Base-by-base conservation (phyloP, 2,797 vertebrate species). In the Fistularia tabacaria region DNA sequence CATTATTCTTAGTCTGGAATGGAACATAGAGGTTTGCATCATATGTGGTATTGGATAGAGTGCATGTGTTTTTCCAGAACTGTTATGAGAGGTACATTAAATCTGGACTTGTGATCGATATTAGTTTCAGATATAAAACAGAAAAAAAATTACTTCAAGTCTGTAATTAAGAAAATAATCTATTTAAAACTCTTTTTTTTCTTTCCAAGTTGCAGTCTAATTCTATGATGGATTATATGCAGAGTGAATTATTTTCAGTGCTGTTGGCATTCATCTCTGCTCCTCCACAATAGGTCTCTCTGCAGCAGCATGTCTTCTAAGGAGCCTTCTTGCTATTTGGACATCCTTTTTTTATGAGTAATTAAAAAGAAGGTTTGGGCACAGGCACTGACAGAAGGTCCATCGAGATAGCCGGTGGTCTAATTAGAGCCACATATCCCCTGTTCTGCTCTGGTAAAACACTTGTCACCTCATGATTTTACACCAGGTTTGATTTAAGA, bases 361-460 rank as follows among this genome's bases (percentile, higher is more conserved):
- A 87, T 87, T 87, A 85, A 85, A 84, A 71, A 60, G 57, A 82
- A 46, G 48, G 68, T 80, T 70, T 74, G 75, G 62, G 76, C 64
- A 11, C 41, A 55, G 50, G 60, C 71, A 56, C 74, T 82, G 79
- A 87, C 82, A 82, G 80, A 66, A 74, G 81, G 82, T 74, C 82
- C 74, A 10, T 70, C 41, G 83, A 86, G 85, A 87, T 77, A 81
- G 75, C 76, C 71, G 58, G 58, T 74, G 72, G 75, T 84, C 83
- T 84, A 87, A 87, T 89, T 87, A 86, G 82, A 84, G 74, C 49
- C 73, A 67, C 81, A 72, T 75, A 76, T 85, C 80, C 78, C 69
- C 48, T 25, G 62, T 77, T 77, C 73, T 65, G 62, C 62, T 73
- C 69, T 65, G 46, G 59, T 63, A 74, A 83, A 82, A 76, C 68